phyloP scores from a whole-genome alignment of 1,140 invertebrate species.

The Planococcus citri region DNA sequence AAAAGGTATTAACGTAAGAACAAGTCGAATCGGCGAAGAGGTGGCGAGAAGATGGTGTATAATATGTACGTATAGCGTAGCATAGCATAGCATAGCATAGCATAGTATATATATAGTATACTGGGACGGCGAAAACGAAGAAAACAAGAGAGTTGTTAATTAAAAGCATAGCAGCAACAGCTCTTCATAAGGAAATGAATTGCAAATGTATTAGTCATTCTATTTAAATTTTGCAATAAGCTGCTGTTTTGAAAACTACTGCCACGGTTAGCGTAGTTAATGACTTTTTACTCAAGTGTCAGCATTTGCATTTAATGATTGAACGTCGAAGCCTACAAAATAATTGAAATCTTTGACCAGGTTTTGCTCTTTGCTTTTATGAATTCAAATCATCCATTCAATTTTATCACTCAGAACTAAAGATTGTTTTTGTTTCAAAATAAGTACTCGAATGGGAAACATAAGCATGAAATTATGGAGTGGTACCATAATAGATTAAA shows the following conservation, averaged over 20 bases:
- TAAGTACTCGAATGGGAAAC: no score
- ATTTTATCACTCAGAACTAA: background rate
- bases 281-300: constrained; percentile 18
- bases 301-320: constrained; percentile 20
- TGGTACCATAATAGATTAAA: no score
- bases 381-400: background rate
- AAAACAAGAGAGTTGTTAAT: constrained; percentile 16
- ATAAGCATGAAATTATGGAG: no score
- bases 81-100: no score
- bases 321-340: background rate
- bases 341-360: background rate
- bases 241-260: constrained; percentile 13
- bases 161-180: background rate
- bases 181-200: constrained; percentile 6
- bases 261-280: background rate
- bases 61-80: no score
- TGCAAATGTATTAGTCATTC: constrained; percentile 13
- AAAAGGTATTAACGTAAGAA: no score
- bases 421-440: no score
- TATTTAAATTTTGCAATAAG: constrained; percentile 16
- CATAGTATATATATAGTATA: no score
- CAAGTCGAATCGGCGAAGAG: no score
- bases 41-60: no score
- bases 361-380: background rate
- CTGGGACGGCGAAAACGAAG: background rate